These are phyloP conservation scores for Porites cylindrica DNA, from an alignment of 92 coral and sea anemone species.

Conservation along the genomic window DNA sequence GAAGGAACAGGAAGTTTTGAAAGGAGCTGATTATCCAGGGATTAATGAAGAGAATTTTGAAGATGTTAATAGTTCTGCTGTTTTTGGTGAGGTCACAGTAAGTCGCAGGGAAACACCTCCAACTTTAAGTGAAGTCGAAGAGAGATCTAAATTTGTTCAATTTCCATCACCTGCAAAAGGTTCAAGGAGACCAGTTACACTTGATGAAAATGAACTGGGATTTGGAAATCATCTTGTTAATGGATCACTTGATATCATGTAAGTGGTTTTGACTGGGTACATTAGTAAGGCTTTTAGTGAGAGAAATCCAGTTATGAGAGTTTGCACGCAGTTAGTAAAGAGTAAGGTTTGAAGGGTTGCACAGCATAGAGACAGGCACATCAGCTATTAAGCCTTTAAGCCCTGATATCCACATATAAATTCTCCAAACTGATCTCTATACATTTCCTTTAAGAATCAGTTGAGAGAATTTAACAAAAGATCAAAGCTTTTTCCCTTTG, in stretches of 20 bases:
- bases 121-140: slow-evolving; percentile 71
- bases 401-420: too few relatives aligned
- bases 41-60: slow-evolving; percentile 18
- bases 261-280: slow-evolving; percentile 32
- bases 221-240: slow-evolving; percentile 58
- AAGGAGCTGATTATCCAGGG: slow-evolving; percentile 6
- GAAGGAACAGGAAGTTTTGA: slow-evolving; percentile 6
- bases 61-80: neutral
- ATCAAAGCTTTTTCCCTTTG: too few relatives aligned
- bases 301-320: too few relatives aligned
- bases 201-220: slow-evolving; percentile 60
- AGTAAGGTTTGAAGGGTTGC: too few relatives aligned
- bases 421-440: too few relatives aligned
- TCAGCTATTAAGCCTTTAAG: too few relatives aligned
- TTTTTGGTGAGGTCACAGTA: slow-evolving; percentile 28
- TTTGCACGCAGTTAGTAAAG: too few relatives aligned
- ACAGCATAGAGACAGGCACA: too few relatives aligned
- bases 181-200: slow-evolving; percentile 39
- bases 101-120: slow-evolving; percentile 45
- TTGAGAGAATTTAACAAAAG: too few relatives aligned
- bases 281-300: too few relatives aligned
- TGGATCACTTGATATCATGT: slow-evolving; percentile 60
- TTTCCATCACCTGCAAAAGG: slow-evolving; percentile 84
- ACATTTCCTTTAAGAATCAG: too few relatives aligned
- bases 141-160: slow-evolving; percentile 87